These are phyloP conservation scores for Elmis aenea DNA, from an alignment of 2,888 invertebrate species.

Conservation along the genomic window DNA sequence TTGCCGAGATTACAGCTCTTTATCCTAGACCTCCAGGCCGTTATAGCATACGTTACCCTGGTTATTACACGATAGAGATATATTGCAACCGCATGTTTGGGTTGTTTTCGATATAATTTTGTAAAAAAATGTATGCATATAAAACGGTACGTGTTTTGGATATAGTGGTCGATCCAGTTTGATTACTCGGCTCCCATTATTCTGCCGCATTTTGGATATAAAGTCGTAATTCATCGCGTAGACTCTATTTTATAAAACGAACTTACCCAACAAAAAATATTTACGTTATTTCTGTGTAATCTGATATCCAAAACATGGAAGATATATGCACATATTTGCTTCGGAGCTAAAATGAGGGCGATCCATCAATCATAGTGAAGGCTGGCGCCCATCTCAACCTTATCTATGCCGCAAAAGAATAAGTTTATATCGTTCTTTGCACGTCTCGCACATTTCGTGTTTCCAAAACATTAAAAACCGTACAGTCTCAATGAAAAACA, in stretches of 20 bases:
- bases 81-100: slow-evolving; percentile 38
- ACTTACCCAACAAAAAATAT: slow-evolving; percentile 8
- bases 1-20: slow-evolving; percentile 35
- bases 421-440: too few relatives aligned
- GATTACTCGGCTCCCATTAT: too few relatives aligned
- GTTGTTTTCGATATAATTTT: slow-evolving; percentile 36
- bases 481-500: too few relatives aligned
- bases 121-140: slow-evolving; percentile 27
- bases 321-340: slow-evolving; percentile 13
- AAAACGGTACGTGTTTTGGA: slow-evolving; percentile 7
- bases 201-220: too few relatives aligned
- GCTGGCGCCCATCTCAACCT: slow-evolving; percentile 7
- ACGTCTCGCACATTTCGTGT: too few relatives aligned
- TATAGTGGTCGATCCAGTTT: too few relatives aligned
- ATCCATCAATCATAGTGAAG: slow-evolving; percentile 17
- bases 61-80: slow-evolving; percentile 44
- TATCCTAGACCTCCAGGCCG: slow-evolving; percentile 33
- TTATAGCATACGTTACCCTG: slow-evolving; percentile 39
- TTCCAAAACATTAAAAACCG: too few relatives aligned
- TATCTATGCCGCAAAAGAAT: too few relatives aligned
- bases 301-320: slow-evolving; percentile 12
- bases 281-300: slow-evolving; percentile 12
- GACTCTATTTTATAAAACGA: too few relatives aligned
- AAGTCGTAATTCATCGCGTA: too few relatives aligned
- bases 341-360: slow-evolving; percentile 8